Base-by-base conservation (phyloP, 2,113 vertebrate species). In the Salvator merianae region DNA sequence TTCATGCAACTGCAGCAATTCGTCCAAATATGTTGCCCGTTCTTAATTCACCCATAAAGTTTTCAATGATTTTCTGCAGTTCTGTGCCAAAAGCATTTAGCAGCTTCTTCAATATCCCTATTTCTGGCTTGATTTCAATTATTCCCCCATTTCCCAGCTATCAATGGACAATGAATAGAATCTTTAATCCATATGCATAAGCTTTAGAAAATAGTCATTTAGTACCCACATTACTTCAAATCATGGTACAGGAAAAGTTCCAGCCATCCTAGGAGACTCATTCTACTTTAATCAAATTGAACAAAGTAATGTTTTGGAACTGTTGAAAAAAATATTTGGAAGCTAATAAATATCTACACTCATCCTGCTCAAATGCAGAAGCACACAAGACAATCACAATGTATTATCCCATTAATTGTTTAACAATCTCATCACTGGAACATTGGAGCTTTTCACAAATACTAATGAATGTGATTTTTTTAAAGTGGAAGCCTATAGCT, bases 141-240 rank as follows among this genome's bases (percentile, higher is more conserved):
- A 93, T 87, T 77, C 77, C 7, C 73, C 69, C 79, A 32, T 62
- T 32, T 88, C 83, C 81, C 0, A 2, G 81, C 83, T 90, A 59
- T 62, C 89, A 81, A 2, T 22, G 88, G 84, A 91, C 88, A 94
- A 92, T 88, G 92, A 94, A 91, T 3, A 79, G 75, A 87, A 93
- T 70, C 70, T 94, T 93, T 73, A 82, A 93, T 95, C 95, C 95
- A 95, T 95, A 95, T 94, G 95, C 92, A 95, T 96, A 91, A 94
- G 91, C 59, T 95, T 95, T 92, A 88, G 26, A 89, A 90, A 92
- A 92, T 79, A 87, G 84, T 80, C 91, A 88, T 88, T 93, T 95
- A 93, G 89, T 69, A 93, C 93, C 91, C 83, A 92, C 72, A 94
- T 90, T 88, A 90, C 89, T 94, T 90, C 80, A 91, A 93, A 93